Conservation (phyloP, 2,888 invertebrate genomes). For the Tachystola acroxantha region DNA sequence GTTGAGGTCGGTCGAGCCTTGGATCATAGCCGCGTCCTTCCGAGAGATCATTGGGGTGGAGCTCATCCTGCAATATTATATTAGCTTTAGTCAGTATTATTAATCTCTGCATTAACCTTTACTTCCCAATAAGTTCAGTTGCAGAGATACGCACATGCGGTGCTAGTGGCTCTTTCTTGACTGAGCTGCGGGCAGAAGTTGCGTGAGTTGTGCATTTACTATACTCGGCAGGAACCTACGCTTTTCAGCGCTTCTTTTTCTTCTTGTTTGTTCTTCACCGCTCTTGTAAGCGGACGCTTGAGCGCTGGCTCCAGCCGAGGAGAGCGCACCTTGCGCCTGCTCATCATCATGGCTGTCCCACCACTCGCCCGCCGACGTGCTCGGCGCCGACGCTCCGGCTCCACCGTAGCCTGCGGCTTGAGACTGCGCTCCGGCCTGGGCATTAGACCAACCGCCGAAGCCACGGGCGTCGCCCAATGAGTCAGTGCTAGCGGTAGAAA, state of each 20-base stretch:
- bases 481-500: slow-evolving; percentile 9
- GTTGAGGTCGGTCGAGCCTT: slow-evolving; percentile 16
- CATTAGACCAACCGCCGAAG: slow-evolving; percentile 5
- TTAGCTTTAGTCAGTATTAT: neutral
- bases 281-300: slow-evolving; percentile 7
- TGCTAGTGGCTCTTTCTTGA: neutral
- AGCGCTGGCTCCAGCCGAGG: neutral
- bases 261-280: slow-evolving; percentile 14
- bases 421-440: neutral
- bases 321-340: neutral
- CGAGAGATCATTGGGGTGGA: slow-evolving; percentile 20
- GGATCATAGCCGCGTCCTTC: slow-evolving; percentile 12
- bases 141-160: neutral
- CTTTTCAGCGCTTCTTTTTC: slow-evolving; percentile 3
- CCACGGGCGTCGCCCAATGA: slow-evolving; percentile 11
- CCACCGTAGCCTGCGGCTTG: neutral
- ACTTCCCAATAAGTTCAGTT: neutral
- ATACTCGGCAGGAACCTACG: neutral
- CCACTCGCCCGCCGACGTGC: no score
- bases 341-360: no score
- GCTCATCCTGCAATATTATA: slow-evolving; percentile 16
- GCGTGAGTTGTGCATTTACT: neutral
- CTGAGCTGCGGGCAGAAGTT: neutral
- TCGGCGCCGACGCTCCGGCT: neutral
- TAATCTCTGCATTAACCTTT: neutral